Percentiles rank a stretch among this genome's conserved stretches.
Conservation (phyloP, 2,113 vertebrate species). For the Pluvialis apricaria region DNA sequence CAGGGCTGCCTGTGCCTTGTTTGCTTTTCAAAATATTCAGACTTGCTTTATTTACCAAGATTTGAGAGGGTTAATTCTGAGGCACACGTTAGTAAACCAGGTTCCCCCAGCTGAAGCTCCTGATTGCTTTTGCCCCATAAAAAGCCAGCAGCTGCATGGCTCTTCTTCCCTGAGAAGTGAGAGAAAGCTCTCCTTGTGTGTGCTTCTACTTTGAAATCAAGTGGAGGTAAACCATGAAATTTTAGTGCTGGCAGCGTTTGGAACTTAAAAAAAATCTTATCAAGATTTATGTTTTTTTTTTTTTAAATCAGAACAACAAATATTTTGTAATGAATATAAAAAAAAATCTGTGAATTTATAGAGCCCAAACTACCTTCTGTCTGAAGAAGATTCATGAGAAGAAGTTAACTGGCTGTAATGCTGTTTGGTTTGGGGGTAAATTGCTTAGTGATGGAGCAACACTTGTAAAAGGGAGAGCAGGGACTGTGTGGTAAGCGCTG, state of each 20-base stretch:
- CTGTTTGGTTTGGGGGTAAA: background rate
- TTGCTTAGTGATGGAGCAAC: rapidly evolving
- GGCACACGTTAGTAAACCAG: background rate
- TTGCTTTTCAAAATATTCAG: background rate
- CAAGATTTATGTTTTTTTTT: rapidly evolving
- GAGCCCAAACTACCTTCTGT: background rate
- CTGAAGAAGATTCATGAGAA: background rate
- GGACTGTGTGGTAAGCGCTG: background rate
- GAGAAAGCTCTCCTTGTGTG: rapidly evolving
- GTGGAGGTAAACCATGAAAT: rapidly evolving
- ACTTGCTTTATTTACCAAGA: background rate
- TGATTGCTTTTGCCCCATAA: background rate
- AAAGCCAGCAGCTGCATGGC: background rate
- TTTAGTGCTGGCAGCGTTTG: background rate
- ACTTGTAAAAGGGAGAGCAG: rapidly evolving
- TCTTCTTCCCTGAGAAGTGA: background rate
- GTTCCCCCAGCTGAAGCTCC: background rate
- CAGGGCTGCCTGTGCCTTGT: background rate
- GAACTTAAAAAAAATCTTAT: background rate
- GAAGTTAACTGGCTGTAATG: rapidly evolving
- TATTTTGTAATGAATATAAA: rapidly evolving
- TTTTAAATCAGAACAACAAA: background rate
- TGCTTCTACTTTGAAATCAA: background rate
- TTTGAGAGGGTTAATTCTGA: background rate
- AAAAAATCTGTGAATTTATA: background rate